Percentiles rank a stretch among this genome's conserved stretches.
These are phyloP conservation scores for Leptopilina drosophilae DNA, from an alignment of 2,888 invertebrate genomes.

Conservation along the genomic window DNA sequence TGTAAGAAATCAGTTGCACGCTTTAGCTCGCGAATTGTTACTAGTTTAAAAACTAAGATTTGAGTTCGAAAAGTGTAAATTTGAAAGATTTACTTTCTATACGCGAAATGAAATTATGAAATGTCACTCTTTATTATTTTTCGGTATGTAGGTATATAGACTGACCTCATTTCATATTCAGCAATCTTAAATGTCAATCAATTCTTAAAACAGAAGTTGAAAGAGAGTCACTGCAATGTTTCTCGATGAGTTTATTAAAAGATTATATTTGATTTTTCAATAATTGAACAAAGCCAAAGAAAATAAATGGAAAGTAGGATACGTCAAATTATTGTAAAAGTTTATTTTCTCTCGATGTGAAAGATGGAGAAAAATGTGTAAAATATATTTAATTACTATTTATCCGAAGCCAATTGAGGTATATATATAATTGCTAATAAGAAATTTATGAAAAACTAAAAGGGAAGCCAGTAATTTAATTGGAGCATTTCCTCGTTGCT, in stretches of 20 bases:
- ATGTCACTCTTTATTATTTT: slow-evolving; percentile 18
- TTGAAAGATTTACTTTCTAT: not conserved
- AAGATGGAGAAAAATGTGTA: not conserved
- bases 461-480: slow-evolving; percentile 10
- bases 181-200: slow-evolving; percentile 18
- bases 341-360: not conserved
- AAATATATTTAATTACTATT: not conserved
- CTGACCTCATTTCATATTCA: slow-evolving; percentile 12
- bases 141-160: not conserved
- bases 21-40: too few relatives aligned
- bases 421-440: not conserved
- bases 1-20: too few relatives aligned
- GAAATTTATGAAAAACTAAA: not conserved
- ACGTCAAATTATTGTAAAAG: not conserved
- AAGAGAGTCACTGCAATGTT: not conserved
- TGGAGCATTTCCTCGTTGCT: slow-evolving; percentile 18
- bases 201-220: not conserved
- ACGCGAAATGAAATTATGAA: not conserved
- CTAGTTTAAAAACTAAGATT: not conserved
- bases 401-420: not conserved
- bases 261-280: not conserved
- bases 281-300: not conserved
- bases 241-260: slow-evolving; percentile 10
- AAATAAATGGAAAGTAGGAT: not conserved
- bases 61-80: not conserved